Conservation (phyloP, 2,888 invertebrate genomes). For the Carpatolechia fugitivella region DNA sequence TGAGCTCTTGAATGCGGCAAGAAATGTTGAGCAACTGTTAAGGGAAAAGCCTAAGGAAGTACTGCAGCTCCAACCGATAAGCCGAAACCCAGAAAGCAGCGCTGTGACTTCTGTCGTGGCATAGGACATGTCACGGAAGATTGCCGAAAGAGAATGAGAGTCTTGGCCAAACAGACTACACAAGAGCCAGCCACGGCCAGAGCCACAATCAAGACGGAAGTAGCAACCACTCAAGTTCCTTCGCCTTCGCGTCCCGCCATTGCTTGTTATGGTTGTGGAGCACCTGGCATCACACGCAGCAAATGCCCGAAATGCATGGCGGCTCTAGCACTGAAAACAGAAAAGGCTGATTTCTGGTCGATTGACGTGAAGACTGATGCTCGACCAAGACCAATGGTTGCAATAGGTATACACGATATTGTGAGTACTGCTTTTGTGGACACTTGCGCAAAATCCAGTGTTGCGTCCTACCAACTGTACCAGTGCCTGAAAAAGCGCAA, state of each 20-base stretch:
- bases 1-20: too few relatives aligned
- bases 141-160: too few relatives aligned
- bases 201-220: background rate
- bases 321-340: background rate
- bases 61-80: too few relatives aligned
- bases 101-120: too few relatives aligned
- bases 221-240: constrained; percentile 6
- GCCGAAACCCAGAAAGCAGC: too few relatives aligned
- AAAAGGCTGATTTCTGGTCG: background rate
- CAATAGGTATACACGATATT: constrained; percentile 3
- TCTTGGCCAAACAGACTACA: too few relatives aligned
- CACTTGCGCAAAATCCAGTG: constrained; percentile 18
- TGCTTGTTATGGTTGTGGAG: constrained; percentile 25
- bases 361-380: constrained; percentile 10
- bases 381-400: constrained; percentile 8
- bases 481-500: background rate
- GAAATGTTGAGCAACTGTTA: too few relatives aligned
- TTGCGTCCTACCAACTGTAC: constrained; percentile 15
- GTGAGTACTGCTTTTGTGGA: constrained; percentile 13
- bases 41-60: too few relatives aligned
- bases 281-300: constrained; percentile 17
- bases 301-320: constrained; percentile 18
- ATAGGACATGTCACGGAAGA: too few relatives aligned
- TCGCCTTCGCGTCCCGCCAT: constrained; percentile 5
- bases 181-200: too few relatives aligned